phyloP scores from a whole-genome alignment of 2,888 invertebrate genomes.

The Cantharis lateralis region DNA sequence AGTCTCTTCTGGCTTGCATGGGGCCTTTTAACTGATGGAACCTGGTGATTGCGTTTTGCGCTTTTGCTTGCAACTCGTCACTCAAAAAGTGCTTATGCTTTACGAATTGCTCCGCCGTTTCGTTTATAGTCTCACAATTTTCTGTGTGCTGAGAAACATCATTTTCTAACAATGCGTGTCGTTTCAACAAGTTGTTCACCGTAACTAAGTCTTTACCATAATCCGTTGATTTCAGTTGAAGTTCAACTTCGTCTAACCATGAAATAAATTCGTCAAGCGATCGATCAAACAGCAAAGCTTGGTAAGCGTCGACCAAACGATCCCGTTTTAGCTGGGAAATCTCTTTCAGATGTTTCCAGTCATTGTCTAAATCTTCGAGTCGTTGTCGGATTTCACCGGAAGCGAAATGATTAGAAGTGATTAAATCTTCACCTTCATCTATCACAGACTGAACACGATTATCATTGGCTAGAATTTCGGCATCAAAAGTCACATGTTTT shows the following conservation, averaged over 20 bases:
- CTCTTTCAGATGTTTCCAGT: constrained; percentile 85
- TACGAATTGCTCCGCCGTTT: constrained; percentile 78
- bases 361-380: constrained; percentile 80
- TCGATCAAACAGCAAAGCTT: constrained; percentile 85
- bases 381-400: constrained; percentile 81
- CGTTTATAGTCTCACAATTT: constrained; percentile 77
- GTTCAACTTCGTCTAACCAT: constrained; percentile 91
- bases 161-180: constrained; percentile 82
- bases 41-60: constrained; percentile 67
- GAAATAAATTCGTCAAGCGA: constrained; percentile 90
- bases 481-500: constrained; percentile 94
- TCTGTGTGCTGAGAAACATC: constrained; percentile 85
- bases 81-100: constrained; percentile 87
- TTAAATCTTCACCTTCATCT: constrained; percentile 75
- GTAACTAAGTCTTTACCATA: constrained; percentile 88
- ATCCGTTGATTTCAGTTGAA: constrained; percentile 74
- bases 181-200: constrained; percentile 80
- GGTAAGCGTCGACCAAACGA: constrained; percentile 87
- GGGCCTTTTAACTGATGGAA: constrained; percentile 76
- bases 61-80: constrained; percentile 79
- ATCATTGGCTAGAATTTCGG: constrained; percentile 89
- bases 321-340: constrained; percentile 83
- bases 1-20: constrained; percentile 87
- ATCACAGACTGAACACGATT: constrained; percentile 83
- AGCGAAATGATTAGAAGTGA: constrained; percentile 86